Conservation (phyloP, 2,888 invertebrate species). For the Rhyacophila evoluta region DNA sequence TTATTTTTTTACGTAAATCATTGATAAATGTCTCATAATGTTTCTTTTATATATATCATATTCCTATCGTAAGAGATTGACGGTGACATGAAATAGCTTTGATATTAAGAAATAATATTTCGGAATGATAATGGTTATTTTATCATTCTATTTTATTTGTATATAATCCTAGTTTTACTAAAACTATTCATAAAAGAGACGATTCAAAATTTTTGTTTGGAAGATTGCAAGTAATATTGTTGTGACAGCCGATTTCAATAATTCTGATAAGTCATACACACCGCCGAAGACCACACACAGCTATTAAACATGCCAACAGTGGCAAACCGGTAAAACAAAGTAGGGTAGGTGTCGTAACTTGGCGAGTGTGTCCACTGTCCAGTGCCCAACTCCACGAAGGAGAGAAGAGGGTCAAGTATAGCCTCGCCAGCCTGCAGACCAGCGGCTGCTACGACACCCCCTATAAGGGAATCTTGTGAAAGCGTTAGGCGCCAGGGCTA, state of each 20-base stretch:
- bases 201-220: no score
- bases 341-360: slow-evolving; percentile 50
- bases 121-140: no score
- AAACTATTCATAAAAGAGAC: no score
- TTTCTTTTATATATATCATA: no score
- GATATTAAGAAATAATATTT: no score
- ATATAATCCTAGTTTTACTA: no score
- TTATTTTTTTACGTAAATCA: no score
- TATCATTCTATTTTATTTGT: no score
- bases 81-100: no score
- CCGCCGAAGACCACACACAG: slow-evolving; percentile 38
- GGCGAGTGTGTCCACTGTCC: slow-evolving; percentile 21
- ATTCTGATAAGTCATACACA: slow-evolving; percentile 11
- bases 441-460: slow-evolving; percentile 31
- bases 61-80: no score
- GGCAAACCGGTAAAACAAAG: slow-evolving; percentile 47
- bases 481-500: slow-evolving; percentile 47
- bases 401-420: slow-evolving; percentile 48
- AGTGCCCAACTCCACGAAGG: slow-evolving; percentile 23
- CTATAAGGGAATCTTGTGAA: slow-evolving; percentile 50
- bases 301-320: slow-evolving; percentile 41
- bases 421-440: slow-evolving; percentile 20
- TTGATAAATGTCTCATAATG: no score
- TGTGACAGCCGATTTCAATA: not conserved
- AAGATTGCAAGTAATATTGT: no score